Base-by-base conservation (phyloP, 1,140 invertebrate genomes). In the Maniola jurtina region DNA sequence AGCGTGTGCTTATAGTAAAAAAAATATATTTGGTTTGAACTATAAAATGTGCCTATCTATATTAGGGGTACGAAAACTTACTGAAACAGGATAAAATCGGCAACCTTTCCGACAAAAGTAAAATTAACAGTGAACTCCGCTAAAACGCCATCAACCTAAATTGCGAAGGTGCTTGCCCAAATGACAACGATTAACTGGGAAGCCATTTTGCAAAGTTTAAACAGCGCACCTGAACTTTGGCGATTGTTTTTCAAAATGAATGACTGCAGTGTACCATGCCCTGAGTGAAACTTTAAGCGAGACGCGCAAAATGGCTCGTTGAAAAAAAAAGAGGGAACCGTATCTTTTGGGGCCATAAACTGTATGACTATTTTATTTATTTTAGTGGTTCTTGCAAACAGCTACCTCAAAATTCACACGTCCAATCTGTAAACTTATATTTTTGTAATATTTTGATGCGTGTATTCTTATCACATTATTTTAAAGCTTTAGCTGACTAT, bases 111-210 rank as follows among this genome's bases (percentile, higher is more conserved):
- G 34, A 8, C 25, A 34, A 55, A 55, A 10, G 16, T 55, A 55
- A 8, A 55, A 55, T 60, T 25, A 65, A 58, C 58, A 67, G 62
- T 71, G 72, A 78, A 81, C 72, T 80, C 72, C 50, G 54, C 75
- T 77, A 72, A 78, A 82, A 82, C 70, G 76, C 71, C 73, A 79
- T 83, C 74, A 82, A 72, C 65, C 62, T 67, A 73, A 84, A 81
- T 79, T 77, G 72, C 76, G 50, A 74, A 80, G 78, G 79, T 77
- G 72, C 78, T 85, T 75, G 35, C 76, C 70, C 70, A 83, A 88
- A 88, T 80, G 82, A 80, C 83, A 75, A 74, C 83, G 80, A 84
- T 88, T 88, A 88, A 83, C 77, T 83, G 76, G 76, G 76, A 80
- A 83, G 80, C 78, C 75, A 82, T 87, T 85, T 80, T 79, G 70